Base-by-base conservation (phyloP, 30 jellyfish, hydroid and myxozoan species). In the Aurelia aurita complex sp. Pacific region DNA sequence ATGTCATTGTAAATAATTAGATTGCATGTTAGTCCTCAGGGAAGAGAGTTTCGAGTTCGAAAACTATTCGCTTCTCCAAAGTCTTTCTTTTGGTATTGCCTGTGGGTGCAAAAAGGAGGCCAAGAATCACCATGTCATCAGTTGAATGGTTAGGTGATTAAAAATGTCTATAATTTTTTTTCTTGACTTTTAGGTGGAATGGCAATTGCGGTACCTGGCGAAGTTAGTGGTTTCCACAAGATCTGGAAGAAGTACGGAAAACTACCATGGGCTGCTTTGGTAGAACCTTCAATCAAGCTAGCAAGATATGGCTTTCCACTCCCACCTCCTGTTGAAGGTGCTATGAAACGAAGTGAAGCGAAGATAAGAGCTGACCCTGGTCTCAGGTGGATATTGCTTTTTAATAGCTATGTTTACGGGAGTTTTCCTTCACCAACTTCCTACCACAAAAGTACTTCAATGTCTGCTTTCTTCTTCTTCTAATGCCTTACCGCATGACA, bases 201-300 rank as follows among this genome's bases (percentile, higher is more conserved):
- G 77, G 96, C 99, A 32, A 74, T 89, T 11, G 98, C 97, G 2
- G 92, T 91, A 4, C 99, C 99, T 1, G 99, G 99, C 3, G 97
- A 96, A 40, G 89, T 91, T 2, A 60, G 79, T 8, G 99, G 99
- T 4, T 73, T 91, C 4, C 62, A 84, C 63, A 59, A 17, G 1
- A 91, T 89, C 5, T 91, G 98, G 98, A 82, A 61, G 76, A 74
- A 80, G 33, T 82, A 91, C 65, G 99, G 99, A 13, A 91, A 90
- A 69, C 84, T 96, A 50, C 88, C 91, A 43, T 96, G 99, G 99
- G 83, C 85, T 53, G 67, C 73, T 1, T 71, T 96, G 61, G 61
- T 96, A 29, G 91, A 91, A 40, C 99, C 99, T 0, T 74, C 99
- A 6, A 82, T 91, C 16, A 82, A 88, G 36, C 89, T 91, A 10